Evolutionary conservation across 2,888 invertebrate species (phyloP), one percentile per base, ranked within the genome.

Genomic region (Resseliella maxima): DNA sequence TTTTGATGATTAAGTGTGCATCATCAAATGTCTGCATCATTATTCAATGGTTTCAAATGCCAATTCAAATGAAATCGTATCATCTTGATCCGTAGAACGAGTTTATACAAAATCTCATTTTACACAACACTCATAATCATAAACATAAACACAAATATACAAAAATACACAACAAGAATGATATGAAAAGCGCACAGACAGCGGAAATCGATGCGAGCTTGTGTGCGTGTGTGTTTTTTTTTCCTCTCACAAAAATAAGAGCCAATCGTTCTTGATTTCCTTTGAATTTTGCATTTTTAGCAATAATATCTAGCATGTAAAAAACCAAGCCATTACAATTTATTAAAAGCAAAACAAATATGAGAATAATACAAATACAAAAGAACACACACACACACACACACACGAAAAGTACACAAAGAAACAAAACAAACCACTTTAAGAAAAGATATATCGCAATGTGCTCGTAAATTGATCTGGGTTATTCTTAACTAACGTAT

Each of bases 221-320:
- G 59, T 59, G 50, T 50, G 50, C 21, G 50, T 50, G 50, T 50
- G 50, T 50, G 21, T 50, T 12, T 12, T 50, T 15, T 21, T 41
- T 5, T 41, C n/a, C n/a, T n/a, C 12, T 41, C 41, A 41, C 41
- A 41, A 12, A 41, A n/a, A n/a, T 12, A 41, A 41, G 12, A 41
- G 12, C 24, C 27, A 3, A 59, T 59, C 12, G 59, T 15, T 12
- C 18, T n/a, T 59, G 59, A 59, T 59, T 59, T 59, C 27, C 18
- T 59, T 59, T 59, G 59, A 59, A 59, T 59, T 24, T 12, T 59
- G 59, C 59, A 59, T 59, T 59, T 21, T 59, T 59, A 59, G 59
- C 59, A 59, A 59, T 59, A 59, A 59, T 59, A 59, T 59, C 59
- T 24, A n/a, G 59, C 59, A 27, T 59, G 12, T 27, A 59, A 59